Percentiles rank a stretch among this genome's conserved stretches.
Conservation (phyloP, 1,140 invertebrate genomes). For the Halotydeus destructor region DNA sequence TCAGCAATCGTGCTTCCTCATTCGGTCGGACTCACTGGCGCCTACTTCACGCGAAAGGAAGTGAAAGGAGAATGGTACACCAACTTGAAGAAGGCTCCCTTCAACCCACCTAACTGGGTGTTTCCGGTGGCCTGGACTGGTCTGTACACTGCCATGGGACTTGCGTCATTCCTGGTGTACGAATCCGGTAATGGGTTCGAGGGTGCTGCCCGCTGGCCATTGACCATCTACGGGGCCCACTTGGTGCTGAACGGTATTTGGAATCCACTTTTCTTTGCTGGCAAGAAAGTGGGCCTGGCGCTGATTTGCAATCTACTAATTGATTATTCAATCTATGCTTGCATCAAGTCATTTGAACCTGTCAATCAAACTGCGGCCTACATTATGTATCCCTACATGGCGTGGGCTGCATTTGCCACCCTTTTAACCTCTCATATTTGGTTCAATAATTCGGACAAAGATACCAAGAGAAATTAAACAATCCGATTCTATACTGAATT, state of each 20-base stretch:
- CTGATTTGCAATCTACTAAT: slow-evolving; percentile 43
- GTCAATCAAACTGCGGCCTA: slow-evolving; percentile 44
- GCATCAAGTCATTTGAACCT: slow-evolving; percentile 39
- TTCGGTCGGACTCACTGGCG: too few species aligned
- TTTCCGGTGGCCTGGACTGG: slow-evolving; percentile 60
- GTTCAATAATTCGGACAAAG: slow-evolving; percentile 30
- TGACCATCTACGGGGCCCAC: slow-evolving; percentile 49
- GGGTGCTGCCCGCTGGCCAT: slow-evolving; percentile 37
- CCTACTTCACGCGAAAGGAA: too few species aligned
- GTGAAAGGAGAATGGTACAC: too few species aligned
- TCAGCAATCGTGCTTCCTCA: too few species aligned
- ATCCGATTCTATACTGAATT: too few species aligned
- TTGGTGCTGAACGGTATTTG: slow-evolving; percentile 62
- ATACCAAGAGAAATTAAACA: too few species aligned
- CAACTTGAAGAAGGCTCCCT: slow-evolving; percentile 52
- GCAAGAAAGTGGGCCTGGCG: slow-evolving; percentile 47
- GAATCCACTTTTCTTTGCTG: slow-evolving; percentile 63
- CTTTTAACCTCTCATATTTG: slow-evolving; percentile 42
- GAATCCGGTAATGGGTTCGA: slow-evolving; percentile 46
- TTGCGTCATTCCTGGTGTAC: slow-evolving; percentile 61
- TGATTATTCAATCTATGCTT: slow-evolving; percentile 36
- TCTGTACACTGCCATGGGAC: slow-evolving; percentile 59
- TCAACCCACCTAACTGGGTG: slow-evolving; percentile 53
- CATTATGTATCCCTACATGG: slow-evolving; percentile 52
- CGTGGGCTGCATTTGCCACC: slow-evolving; percentile 48